A percentile compares a stretch with the other conserved stretches of the same genome.
Evolutionary conservation across 1,140 invertebrate genomes (phyloP).

Genomic region (Apis mellifera): Amel_HAv3.1 CM009945.2:3998001-3998500

Average conservation of each 20-base stretch:
- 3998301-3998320: not conserved
- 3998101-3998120: not conserved
- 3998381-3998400: no score
- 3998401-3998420: no score
- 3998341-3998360: no score
- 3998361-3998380: no score
- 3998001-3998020: constrained; percentile 40
- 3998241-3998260: constrained; percentile 20
- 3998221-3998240: constrained; percentile 5
- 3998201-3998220: constrained; percentile 42
- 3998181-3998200: constrained; percentile 44
- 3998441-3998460: no score
- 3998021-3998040: not conserved
- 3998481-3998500: no score
- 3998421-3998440: no score
- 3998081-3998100: not conserved
- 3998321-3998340: no score
- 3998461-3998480: no score
- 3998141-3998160: not conserved
- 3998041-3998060: not conserved
- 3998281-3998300: constrained; percentile 14
- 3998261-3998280: constrained; percentile 25
- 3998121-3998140: constrained; percentile 50
- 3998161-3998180: constrained; percentile 19
- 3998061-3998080: not conserved